phyloP scores from a whole-genome alignment of 1,140 invertebrate species.

The Drosophila prosaltans region DNA sequence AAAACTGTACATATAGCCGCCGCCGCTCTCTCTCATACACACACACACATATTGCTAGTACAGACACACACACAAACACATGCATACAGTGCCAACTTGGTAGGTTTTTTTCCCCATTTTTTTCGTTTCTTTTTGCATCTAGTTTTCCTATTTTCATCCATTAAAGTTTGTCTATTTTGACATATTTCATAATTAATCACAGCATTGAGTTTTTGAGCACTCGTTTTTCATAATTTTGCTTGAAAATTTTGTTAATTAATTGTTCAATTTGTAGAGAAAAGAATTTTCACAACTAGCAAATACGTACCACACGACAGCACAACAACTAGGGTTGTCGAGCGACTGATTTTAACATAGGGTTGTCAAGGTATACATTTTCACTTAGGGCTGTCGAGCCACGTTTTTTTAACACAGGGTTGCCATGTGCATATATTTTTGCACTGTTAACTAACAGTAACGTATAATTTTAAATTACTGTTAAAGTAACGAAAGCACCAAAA shows the following conservation, averaged over 20 bases:
- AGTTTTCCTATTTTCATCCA: slow-evolving; percentile 51
- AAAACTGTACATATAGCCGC: slow-evolving; percentile 60
- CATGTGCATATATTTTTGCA: too few species aligned
- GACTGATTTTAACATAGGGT: background rate
- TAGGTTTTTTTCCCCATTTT: slow-evolving; percentile 53
- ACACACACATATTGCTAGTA: slow-evolving; percentile 7
- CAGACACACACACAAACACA: slow-evolving; percentile 25
- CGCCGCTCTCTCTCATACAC: slow-evolving; percentile 23
- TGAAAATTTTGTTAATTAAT: slow-evolving; percentile 66
- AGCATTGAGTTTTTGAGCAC: slow-evolving; percentile 33
- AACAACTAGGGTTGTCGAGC: slow-evolving; percentile 61
- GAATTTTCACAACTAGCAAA: slow-evolving; percentile 68
- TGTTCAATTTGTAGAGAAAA: slow-evolving; percentile 52
- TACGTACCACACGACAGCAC: slow-evolving; percentile 79
- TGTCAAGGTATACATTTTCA: background rate
- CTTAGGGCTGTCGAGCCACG: too few species aligned
- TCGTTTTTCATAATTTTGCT: slow-evolving; percentile 53
- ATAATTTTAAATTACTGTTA: too few species aligned
- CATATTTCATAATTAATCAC: slow-evolving; percentile 38
- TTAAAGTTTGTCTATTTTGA: slow-evolving; percentile 28
- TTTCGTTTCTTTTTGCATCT: slow-evolving; percentile 60
- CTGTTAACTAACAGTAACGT: too few species aligned
- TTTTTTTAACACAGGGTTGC: too few species aligned
- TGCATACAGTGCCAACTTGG: slow-evolving; percentile 51
- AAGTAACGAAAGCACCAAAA: too few species aligned